Base-by-base conservation (phyloP, 2,797 vertebrate species). In the Anguilla obscura region DNA sequence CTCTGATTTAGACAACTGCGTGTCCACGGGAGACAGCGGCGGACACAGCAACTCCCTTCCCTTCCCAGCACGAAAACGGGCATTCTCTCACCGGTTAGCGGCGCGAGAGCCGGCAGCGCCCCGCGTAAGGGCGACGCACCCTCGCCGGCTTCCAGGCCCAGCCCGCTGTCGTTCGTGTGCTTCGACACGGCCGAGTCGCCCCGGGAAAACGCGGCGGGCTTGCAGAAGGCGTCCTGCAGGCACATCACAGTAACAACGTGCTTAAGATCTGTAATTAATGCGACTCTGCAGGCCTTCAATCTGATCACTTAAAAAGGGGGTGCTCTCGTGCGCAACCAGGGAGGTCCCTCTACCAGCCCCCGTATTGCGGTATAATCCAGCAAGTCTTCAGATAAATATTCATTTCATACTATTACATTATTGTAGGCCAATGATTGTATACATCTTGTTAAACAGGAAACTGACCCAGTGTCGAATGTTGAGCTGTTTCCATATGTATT, bases 81-180 rank as follows among this genome's bases (percentile, higher is more conserved):
- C 16, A 0, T 7, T 36, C 27, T 30, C 27, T 89, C 92, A 91
- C 89, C 90, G 89, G 89, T 89, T 48, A 93, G 89, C 60, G 94
- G 93, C 52, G 92, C 91, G 30, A 94, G 91, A 85, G 89, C 93
- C 89, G 92, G 91, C 87, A 93, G 91, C 90, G 91, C 52, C 95
- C 95, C 7, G 95, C 14, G 94, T 86, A 95, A n/a, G 21, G 50
- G 83, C n/a, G n/a, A 24, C 21, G 30, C 21, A 0, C n/a, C 84
- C 79, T 92, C 92, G 4, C 89, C 90, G 74, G 88, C 89, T 14
- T 96, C 94, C 92, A 90, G 88, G 88, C 91, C 93, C 90, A 96
- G 90, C n/a, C 95, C 93, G 10, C 94, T 95, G 91, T 96, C 95
- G 45, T 91, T 89, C 58, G 93, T 93, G 16, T 87, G 91, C 84